Base-by-base conservation (phyloP, 2,888 invertebrate species). In the Parascotia fuliginaria region DNA sequence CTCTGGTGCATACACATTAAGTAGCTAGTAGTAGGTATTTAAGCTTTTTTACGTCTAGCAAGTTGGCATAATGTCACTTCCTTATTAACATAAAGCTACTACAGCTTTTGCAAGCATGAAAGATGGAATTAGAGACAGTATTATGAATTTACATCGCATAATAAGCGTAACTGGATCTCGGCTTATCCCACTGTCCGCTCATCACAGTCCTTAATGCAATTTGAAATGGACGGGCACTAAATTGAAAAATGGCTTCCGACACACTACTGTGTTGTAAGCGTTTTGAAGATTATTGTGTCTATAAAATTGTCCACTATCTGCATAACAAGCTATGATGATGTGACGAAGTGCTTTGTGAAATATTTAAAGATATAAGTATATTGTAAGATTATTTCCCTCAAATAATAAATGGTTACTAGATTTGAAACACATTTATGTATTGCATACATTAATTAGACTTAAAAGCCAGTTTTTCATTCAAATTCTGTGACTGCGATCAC, bases 191-290 rank as follows among this genome's bases (percentile, higher is more conserved):
- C 56, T 49, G 49, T 53, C 56, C 31, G 50, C 42, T 39, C 43
- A 61, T 58, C 55, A 67, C 64, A 57, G 38, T 49, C 41, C 64
- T 36, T 68, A 66, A 75, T 71, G 60, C 65, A 64, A 72, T 73
- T 66, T 66, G 39, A 63, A 73, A 65, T 66, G 60, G 66, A 47
- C 69, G 62, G 34, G 27, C 37, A 54, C 60, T 71, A 67, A 77
- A 77, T 76, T 77, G 70, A 57, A 71, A 74, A 74, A 76, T 75
- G 31, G 63, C 73, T 65, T 55, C 60, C 67, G 55, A 42, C 48
- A n/a, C 32, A 54, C 48, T 42, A 9, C 7, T 14, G 33, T 34
- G 40, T 19, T 41, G 45, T 16, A 53, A 60, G 49, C 40, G 24
- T 45, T 56, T 63, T 42, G 38, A 48, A 61, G 47, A 58, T 49